Percentiles rank a stretch among this genome's conserved stretches.
Conservation (phyloP, 2,113 vertebrate genomes). For the Panthera leo region DNA sequence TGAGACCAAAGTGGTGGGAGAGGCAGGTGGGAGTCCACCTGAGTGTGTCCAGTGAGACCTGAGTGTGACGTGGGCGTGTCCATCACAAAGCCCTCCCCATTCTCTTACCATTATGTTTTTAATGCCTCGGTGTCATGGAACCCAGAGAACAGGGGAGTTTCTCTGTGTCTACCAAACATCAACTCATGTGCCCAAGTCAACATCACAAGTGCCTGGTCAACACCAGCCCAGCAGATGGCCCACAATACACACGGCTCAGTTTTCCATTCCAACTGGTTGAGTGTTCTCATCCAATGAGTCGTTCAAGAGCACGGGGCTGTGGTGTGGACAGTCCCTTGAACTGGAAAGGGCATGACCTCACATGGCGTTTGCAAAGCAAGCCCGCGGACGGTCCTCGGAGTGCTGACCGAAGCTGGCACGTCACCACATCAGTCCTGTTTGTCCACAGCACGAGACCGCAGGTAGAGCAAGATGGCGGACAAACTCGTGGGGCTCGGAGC, state of each 20-base stretch:
- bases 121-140: neutral
- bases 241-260: accelerated
- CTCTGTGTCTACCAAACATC: no score
- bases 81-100: neutral
- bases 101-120: no score
- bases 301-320: no score
- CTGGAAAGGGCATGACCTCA: no score
- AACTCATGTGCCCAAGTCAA: neutral
- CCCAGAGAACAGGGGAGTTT: neutral
- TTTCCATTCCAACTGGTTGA: neutral
- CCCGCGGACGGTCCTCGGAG: accelerated
- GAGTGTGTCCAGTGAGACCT: neutral
- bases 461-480: neutral
- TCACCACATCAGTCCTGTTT: accelerated
- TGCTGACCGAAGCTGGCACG: neutral
- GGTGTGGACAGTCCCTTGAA: neutral
- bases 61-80: neutral
- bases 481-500: no score
- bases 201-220: neutral
- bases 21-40: neutral
- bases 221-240: neutral
- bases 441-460: neutral
- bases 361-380: neutral
- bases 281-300: no score
- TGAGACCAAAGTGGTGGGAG: neutral